phyloP scores from a whole-genome alignment of 2,797 vertebrate species.

The Diplodus sargus region DNA sequence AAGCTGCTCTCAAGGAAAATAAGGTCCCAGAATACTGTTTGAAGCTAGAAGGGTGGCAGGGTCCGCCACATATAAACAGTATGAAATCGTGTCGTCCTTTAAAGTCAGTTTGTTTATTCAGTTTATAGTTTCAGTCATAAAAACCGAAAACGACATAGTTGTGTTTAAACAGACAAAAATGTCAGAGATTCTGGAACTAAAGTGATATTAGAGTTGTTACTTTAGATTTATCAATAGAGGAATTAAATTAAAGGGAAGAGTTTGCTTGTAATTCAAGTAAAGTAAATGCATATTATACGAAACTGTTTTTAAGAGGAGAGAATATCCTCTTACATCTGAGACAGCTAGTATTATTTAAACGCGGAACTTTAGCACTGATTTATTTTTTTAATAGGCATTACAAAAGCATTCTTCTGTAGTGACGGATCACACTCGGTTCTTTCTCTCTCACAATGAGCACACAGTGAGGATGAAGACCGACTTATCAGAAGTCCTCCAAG shows the following conservation, averaged over 20 bases:
- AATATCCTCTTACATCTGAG: conserved; percentile 20
- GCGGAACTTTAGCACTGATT: conserved; percentile 21
- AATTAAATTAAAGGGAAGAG: conserved; percentile 1
- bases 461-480: conserved; percentile 30
- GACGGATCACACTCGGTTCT: conserved; percentile 36
- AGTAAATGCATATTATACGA: not conserved
- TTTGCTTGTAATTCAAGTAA: not conserved
- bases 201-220: not conserved
- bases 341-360: not conserved
- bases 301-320: not conserved
- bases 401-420: conserved; percentile 46
- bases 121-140: no score
- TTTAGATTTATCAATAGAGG: not conserved
- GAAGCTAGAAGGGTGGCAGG: no score
- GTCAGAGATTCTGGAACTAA: not conserved
- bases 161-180: not conserved
- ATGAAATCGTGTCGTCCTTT: no score
- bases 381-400: conserved; percentile 9
- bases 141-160: no score
- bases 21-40: no score
- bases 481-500: conserved; percentile 47
- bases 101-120: no score
- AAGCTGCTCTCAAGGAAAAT: no score
- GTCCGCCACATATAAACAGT: no score
- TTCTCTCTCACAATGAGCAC: conserved; percentile 34